Base-by-base conservation (phyloP, 2,797 vertebrate genomes). In the Cirrhinus molitorella region DNA sequence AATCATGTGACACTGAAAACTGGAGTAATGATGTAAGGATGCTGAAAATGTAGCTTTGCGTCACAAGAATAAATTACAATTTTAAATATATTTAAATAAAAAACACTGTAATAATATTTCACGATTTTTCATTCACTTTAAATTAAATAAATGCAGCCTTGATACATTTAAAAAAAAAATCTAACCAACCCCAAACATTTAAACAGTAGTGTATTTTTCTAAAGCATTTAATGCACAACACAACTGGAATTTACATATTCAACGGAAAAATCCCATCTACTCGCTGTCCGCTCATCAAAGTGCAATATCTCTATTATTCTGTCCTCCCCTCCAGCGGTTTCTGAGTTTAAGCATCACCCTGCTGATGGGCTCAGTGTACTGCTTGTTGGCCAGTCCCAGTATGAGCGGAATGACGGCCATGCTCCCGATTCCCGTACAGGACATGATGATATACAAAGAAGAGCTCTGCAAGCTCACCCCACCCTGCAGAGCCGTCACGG, bases 381-480 rank as follows among this genome's bases (percentile, higher is more conserved):
- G 93, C 67, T 87, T 90, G 87, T 95, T 96, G 2, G 93, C 92
- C 1, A 97, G 86, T 16, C 95, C 94, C n/a, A 96, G 92, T 83
- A 94, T 93, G 37, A 95, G 88, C 0, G 95, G 97, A 81, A 97
- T 95, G 3, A 95, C 88, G 0, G 96, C 95, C 53, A 96, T 97
- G 81, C 96, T 96, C 9, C 96, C 95, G 0, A 96, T 96, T 1
- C 97, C 96, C 0, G 94, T 92, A 59, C 96, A 97, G 0, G 95
- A 94, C 70, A 98, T 91, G 66, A 96, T 92, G 21, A 96, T 89
- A 88, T 95, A 94, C 0, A 93, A 91, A 84, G 89, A 91, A 5
- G 92, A 89, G 84, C 63, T 91, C 86, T 89, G 40, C 8, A 55
- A 83, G 86, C 47, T 93, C 78, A 3, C 81, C 71, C 65, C 85